These are phyloP conservation scores for Corythaeola cristata DNA, from an alignment of 2,113 vertebrate species.

Conservation along the genomic window DNA sequence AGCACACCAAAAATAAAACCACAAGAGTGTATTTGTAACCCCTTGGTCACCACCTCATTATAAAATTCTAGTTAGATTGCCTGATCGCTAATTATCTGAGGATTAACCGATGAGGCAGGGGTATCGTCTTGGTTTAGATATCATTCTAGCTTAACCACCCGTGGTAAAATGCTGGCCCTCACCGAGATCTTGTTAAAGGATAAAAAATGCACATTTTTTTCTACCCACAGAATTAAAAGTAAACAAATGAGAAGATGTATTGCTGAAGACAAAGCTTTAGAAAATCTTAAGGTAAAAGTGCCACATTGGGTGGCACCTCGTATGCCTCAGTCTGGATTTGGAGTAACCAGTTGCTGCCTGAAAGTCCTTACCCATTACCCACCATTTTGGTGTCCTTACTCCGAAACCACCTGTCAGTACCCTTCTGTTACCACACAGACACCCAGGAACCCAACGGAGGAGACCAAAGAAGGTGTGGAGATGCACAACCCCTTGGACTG, in stretches of 20 bases:
- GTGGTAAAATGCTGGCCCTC: background rate
- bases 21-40: background rate
- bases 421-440: background rate
- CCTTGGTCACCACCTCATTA: background rate
- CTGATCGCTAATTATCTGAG: background rate
- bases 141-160: background rate
- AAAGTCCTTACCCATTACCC: background rate
- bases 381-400: background rate
- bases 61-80: background rate
- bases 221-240: background rate
- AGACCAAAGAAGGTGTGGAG: background rate
- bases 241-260: background rate
- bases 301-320: fast-evolving
- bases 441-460: background rate
- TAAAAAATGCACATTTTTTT: background rate
- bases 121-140: background rate
- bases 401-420: background rate
- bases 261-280: background rate
- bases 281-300: background rate
- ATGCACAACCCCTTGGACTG: background rate
- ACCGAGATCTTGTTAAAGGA: background rate
- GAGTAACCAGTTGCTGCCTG: background rate
- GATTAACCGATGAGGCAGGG: background rate
- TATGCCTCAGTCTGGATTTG: background rate
- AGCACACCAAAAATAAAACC: background rate